Percentiles rank a stretch among this genome's conserved stretches.
These are phyloP conservation scores for Ceyx melanurus DNA, from an alignment of 2,113 vertebrate genomes.

Conservation along the genomic window DNA sequence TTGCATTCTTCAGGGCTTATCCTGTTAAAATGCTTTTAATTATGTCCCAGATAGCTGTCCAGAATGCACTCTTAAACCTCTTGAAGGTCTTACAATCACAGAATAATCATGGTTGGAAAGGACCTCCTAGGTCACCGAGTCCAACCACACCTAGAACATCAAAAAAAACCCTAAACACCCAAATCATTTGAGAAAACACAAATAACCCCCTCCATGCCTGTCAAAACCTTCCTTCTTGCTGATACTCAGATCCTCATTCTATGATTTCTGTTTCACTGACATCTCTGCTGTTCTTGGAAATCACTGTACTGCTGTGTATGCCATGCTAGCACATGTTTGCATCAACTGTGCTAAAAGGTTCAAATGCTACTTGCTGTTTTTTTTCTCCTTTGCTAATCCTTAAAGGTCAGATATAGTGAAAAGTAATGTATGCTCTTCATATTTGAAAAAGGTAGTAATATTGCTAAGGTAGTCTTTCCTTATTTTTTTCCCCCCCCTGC, in stretches of 20 bases:
- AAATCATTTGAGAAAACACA: too few species aligned
- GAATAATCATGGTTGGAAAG: too few species aligned
- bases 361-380: slow-evolving; percentile 38
- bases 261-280: slow-evolving; percentile 49
- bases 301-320: slow-evolving; percentile 25
- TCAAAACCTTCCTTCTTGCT: slow-evolving; percentile 61
- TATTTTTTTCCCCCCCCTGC: background rate
- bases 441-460: slow-evolving; percentile 30
- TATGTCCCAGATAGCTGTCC: slow-evolving; percentile 64
- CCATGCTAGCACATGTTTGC: background rate
- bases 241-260: slow-evolving; percentile 65
- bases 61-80: slow-evolving; percentile 60
- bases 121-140: too few species aligned
- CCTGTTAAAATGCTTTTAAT: slow-evolving; percentile 77
- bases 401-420: slow-evolving; percentile 63
- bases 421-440: background rate
- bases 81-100: slow-evolving; percentile 62
- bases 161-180: too few species aligned
- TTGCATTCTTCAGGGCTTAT: slow-evolving; percentile 72
- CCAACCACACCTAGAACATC: too few species aligned
- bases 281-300: slow-evolving; percentile 46
- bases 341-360: slow-evolving; percentile 42
- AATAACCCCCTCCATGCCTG: too few species aligned
- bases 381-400: slow-evolving; percentile 61
- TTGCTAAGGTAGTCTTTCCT: background rate